A percentile compares a stretch with the other conserved stretches of the same genome.
Conservation (phyloP, 2,888 invertebrate genomes). For the Metellina segmentata region DNA sequence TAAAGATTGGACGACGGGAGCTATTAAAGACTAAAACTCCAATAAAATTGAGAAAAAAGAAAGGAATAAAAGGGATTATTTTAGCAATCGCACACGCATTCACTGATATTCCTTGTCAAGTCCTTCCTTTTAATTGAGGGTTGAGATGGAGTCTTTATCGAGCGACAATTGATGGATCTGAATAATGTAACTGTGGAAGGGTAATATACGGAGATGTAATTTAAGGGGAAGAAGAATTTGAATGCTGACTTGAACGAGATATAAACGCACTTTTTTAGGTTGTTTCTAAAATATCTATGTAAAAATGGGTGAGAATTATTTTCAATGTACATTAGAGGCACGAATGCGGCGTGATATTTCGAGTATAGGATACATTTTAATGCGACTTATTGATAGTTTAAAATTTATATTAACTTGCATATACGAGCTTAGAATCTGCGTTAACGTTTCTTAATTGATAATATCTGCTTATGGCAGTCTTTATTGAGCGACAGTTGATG, state of each 20-base stretch:
- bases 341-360: too few species aligned
- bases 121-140: constrained; percentile 5
- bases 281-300: too few species aligned
- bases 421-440: too few species aligned
- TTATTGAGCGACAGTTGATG: background rate
- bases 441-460: too few species aligned
- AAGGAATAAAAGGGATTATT: constrained; percentile 35
- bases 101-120: constrained; percentile 2
- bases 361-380: too few species aligned
- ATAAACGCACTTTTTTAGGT: too few species aligned
- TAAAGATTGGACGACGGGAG: constrained; percentile 51
- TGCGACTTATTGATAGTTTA: too few species aligned
- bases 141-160: background rate
- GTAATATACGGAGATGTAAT: background rate
- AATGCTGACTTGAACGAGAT: background rate
- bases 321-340: too few species aligned
- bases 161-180: background rate
- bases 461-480: too few species aligned
- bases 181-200: background rate
- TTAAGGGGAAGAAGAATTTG: background rate
- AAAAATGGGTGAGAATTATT: too few species aligned
- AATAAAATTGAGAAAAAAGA: constrained; percentile 35
- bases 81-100: constrained; percentile 6
- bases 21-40: constrained; percentile 58
- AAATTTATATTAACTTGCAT: too few species aligned